Evolutionary conservation across 2,888 invertebrate genomes (phyloP).

Genomic region (Parelbella ahira): DNA sequence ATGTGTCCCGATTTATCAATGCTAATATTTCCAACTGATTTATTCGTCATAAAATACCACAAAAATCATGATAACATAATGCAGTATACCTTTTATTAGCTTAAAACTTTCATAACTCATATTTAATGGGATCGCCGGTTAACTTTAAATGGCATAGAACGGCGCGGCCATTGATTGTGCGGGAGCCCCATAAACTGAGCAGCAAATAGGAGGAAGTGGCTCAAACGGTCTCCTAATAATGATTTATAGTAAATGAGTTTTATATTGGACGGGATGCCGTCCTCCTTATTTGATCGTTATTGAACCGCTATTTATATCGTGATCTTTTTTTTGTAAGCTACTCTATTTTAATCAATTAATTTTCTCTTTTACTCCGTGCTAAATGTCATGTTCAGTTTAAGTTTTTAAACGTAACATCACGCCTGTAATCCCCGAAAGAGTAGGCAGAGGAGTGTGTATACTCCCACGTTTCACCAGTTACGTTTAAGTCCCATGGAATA

Average conservation of each 20-base stretch:
- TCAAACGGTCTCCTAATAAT: conserved; percentile 20
- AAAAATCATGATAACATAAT: conserved; percentile 2
- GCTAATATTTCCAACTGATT: no score
- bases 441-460: no score
- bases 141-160: conserved; percentile 17
- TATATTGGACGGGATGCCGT: conserved; percentile 14
- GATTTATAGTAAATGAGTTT: conserved; percentile 24
- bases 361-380: no score
- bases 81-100: conserved; percentile 5
- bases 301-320: conserved; percentile 13
- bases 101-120: conserved; percentile 22
- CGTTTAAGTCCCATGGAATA: no score
- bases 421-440: no score
- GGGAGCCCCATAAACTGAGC: conserved; percentile 12
- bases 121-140: conserved; percentile 17
- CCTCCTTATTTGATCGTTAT: conserved; percentile 14
- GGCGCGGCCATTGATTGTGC: conserved; percentile 11
- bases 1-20: no score
- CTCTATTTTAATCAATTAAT: no score
- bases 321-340: no score
- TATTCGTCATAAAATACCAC: no score
- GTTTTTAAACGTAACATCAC: no score
- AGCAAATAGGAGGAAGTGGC: conserved; percentile 21
- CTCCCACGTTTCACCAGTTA: no score
- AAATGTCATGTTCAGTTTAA: no score